Conservation (phyloP, 2,113 vertebrate genomes). For the Anolis sagrei region DNA sequence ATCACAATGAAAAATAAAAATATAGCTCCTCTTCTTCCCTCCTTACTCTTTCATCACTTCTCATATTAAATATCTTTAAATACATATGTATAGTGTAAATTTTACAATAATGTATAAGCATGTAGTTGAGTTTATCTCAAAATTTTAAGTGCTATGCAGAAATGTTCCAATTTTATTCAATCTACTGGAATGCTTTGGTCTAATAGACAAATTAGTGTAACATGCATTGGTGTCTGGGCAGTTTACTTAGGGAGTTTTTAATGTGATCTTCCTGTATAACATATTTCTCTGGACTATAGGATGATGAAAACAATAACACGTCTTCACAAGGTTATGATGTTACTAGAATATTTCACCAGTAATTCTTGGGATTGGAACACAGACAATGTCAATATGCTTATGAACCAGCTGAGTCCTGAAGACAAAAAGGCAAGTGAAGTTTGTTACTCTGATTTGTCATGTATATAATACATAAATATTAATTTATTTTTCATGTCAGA, state of each 20-base stretch:
- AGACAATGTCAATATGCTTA: constrained; percentile 92
- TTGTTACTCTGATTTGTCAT: neutral
- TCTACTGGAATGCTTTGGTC: constrained; percentile 24
- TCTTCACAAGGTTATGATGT: constrained; percentile 94
- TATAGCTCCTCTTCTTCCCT: neutral
- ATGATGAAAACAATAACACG: constrained; percentile 99
- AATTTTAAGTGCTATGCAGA: constrained; percentile 66
- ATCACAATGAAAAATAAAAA: neutral
- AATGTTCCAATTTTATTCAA: constrained; percentile 62
- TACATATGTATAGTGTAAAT: neutral
- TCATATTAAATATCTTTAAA: neutral
- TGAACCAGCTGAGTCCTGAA: constrained; percentile 88
- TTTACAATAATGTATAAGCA: neutral
- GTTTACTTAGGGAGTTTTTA: neutral
- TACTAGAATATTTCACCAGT: constrained; percentile 97
- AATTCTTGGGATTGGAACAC: constrained; percentile 98
- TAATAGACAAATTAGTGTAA: constrained; percentile 31
- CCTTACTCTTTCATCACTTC: neutral
- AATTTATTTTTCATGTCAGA: too few relatives aligned
- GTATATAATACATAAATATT: neutral
- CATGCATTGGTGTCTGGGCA: constrained; percentile 17
- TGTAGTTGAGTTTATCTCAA: neutral
- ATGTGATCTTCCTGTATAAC: constrained; percentile 1
- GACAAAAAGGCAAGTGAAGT: constrained; percentile 89
- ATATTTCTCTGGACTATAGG: constrained; percentile 74